A percentile compares a stretch with the other conserved stretches of the same genome.
Evolutionary conservation across 1,140 invertebrate genomes (phyloP).

Genomic region (Drosophila ohnishii): DNA sequence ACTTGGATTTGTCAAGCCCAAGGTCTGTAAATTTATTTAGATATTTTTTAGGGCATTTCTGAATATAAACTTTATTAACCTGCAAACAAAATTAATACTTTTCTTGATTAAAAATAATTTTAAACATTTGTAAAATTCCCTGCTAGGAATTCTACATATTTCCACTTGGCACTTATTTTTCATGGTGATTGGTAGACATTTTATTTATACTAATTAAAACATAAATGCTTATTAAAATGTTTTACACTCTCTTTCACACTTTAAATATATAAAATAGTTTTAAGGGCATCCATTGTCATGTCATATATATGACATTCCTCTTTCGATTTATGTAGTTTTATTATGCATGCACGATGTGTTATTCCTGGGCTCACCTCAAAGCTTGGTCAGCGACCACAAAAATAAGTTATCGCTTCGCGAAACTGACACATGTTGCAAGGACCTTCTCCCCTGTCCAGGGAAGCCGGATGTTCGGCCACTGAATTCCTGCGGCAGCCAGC

Average conservation of each 20-base stretch:
- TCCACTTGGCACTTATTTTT: no score
- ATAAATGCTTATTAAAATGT: not conserved
- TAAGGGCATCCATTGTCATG: not conserved
- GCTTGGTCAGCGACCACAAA: slow-evolving; percentile 48
- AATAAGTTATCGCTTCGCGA: slow-evolving; percentile 53
- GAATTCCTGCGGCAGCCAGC: slow-evolving; percentile 6
- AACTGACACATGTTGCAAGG: slow-evolving; percentile 61
- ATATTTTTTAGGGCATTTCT: no score
- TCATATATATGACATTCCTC: slow-evolving; percentile 2
- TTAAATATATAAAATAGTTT: not conserved
- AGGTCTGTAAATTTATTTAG: not conserved
- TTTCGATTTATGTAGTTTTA: slow-evolving; percentile 61
- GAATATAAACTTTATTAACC: not conserved
- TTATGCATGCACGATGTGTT: slow-evolving; percentile 57
- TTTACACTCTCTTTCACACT: no score
- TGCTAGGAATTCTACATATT: not conserved
- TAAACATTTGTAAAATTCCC: not conserved
- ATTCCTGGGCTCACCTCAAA: slow-evolving; percentile 13
- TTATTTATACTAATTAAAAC: not conserved
- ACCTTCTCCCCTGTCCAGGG: slow-evolving; percentile 11
- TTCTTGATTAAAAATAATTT: not conserved
- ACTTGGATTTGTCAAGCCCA: no score
- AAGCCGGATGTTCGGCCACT: not conserved
- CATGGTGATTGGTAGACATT: not conserved
- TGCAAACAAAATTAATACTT: no score